These are phyloP conservation scores for Spinibarbus caldwelli DNA, from an alignment of 2,797 vertebrate species.

Conservation along the genomic window DNA sequence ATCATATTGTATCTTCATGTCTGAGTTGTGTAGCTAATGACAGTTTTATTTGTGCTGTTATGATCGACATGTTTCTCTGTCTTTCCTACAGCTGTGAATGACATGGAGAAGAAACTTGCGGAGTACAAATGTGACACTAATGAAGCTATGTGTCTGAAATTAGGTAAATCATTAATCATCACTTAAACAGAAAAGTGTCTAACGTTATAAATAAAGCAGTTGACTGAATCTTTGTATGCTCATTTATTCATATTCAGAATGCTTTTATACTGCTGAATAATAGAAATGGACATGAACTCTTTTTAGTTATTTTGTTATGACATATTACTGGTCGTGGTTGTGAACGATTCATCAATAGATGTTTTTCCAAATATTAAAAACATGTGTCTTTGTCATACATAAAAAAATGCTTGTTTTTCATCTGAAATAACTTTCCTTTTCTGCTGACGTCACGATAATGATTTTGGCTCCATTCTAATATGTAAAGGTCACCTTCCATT, in stretches of 20 bases:
- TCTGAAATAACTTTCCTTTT: too few species aligned
- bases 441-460: too few species aligned
- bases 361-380: not conserved
- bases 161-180: slow-evolving; percentile 79
- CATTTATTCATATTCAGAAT: not conserved
- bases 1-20: not conserved
- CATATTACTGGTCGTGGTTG: not conserved
- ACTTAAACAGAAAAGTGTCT: not conserved
- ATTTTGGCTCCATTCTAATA: not conserved
- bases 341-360: not conserved
- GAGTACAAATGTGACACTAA: slow-evolving; percentile 99
- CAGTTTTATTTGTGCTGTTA: not conserved
- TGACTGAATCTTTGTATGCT: not conserved
- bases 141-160: slow-evolving; percentile 93
- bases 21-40: not conserved
- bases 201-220: not conserved
- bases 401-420: not conserved
- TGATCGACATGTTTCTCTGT: not conserved
- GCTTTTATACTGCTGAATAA: not conserved
- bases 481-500: not conserved
- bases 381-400: not conserved
- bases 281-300: not conserved
- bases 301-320: not conserved
- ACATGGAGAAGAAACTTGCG: slow-evolving; percentile 96
- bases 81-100: slow-evolving; percentile 81